These are phyloP conservation scores for Malacoraja senta DNA, from an alignment of 2,797 vertebrate genomes.

Conservation along the genomic window DNA sequence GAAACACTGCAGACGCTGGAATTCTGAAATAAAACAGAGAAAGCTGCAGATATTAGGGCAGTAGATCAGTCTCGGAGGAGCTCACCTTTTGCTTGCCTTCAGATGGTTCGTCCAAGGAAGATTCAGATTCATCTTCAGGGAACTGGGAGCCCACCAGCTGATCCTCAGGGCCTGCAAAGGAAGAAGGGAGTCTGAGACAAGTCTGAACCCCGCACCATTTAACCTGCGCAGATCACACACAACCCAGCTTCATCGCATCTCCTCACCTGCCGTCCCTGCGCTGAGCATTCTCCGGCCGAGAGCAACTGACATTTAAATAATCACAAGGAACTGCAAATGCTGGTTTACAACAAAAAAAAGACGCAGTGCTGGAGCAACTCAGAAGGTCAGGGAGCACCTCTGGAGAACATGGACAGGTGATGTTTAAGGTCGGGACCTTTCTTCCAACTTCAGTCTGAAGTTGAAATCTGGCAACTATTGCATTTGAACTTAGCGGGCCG, in stretches of 20 bases:
- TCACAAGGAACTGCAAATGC: no score
- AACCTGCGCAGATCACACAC: neutral
- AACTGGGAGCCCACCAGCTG: constrained; percentile 43
- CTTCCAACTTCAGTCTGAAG: no score
- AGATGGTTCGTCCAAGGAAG: constrained; percentile 62
- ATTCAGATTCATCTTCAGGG: constrained; percentile 47
- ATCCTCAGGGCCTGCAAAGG: constrained; percentile 48
- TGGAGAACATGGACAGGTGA: no score
- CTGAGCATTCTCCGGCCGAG: neutral
- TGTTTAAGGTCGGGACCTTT: no score
- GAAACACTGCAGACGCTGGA: no score
- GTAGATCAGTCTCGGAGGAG: no score
- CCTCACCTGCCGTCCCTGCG: neutral
- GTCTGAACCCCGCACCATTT: neutral
- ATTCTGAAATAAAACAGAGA: neutral
- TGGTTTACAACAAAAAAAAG: no score
- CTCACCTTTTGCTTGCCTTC: constrained; percentile 57
- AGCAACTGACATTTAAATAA: neutral
- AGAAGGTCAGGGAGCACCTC: no score
- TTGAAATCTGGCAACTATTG: no score
- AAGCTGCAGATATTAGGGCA: no score
- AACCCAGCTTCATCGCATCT: neutral
- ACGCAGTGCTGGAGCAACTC: no score
- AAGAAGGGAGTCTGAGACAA: neutral
- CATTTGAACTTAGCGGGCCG: no score